phyloP scores from a whole-genome alignment of 2,797 vertebrate genomes.

The Sebastes variabilis region DNA sequence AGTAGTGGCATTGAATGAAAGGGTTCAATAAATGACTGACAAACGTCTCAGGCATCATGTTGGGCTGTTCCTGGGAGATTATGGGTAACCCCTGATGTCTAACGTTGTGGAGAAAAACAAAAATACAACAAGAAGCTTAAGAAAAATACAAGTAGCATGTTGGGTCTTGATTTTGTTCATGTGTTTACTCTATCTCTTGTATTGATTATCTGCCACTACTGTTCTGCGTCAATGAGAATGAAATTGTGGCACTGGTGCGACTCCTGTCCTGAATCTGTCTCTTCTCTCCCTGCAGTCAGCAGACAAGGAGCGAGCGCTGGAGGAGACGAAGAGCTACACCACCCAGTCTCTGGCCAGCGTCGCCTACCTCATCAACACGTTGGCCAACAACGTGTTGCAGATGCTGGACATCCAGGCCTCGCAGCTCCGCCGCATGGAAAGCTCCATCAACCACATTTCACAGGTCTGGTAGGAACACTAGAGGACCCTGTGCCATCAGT shows the following conservation, averaged over 20 bases:
- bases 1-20: no score
- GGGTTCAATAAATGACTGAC: no score
- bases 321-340: slow-evolving; percentile 97
- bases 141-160: neutral
- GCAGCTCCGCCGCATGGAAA: slow-evolving; percentile 94
- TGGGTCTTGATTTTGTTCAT: neutral
- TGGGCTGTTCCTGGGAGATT: neutral
- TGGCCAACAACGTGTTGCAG: slow-evolving; percentile 96
- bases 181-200: neutral
- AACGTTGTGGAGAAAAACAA: neutral
- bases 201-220: neutral
- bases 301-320: slow-evolving; percentile 91
- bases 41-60: neutral
- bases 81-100: neutral
- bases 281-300: slow-evolving; percentile 45
- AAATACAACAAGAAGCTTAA: neutral
- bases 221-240: neutral
- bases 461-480: slow-evolving; percentile 80
- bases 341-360: slow-evolving; percentile 95
- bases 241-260: neutral
- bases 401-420: slow-evolving; percentile 97
- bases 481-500: neutral
- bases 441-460: slow-evolving; percentile 94
- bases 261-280: slow-evolving; percentile 14
- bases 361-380: slow-evolving; percentile 95